Base-by-base conservation (phyloP, 2,888 invertebrate genomes). In the Mesorhabditis spiculigera region DNA sequence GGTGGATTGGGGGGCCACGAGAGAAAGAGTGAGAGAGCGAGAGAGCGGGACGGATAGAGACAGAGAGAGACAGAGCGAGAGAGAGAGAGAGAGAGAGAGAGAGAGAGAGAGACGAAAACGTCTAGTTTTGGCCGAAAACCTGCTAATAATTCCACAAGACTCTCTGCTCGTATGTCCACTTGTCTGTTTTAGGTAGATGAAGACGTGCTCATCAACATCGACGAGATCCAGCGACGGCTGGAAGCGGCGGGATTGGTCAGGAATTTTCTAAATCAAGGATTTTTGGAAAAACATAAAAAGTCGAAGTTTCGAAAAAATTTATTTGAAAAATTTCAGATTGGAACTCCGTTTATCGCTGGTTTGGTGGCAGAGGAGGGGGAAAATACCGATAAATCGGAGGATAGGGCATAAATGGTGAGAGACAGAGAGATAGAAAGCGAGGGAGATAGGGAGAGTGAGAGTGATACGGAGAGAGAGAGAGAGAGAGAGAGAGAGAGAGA, bases 311-410 rank as follows among this genome's bases (percentile, higher is more conserved):
- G 8, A 28, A 28, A 28, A 28, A 50, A 13, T 50, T n/a, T 50
- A 50, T 50, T 50, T 50, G 58, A 50, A 50, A n/a, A n/a, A 50
- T 50, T 50, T n/a, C n/a, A 50, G 58, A 2, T 50, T 3, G 58
- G 58, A 10, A 13, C 58, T 13, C 58, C 58, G n/a, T 50, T 50
- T n/a, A 50, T 50, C 58, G 58, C 58, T 50, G 58, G 58, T n/a
- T 50, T 50, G 58, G 58, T 50, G 58, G 58, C 58, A 50, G 8
- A 13, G 10, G 58, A 50, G 58, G 58, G n/a, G 58, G n/a, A 13
- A 10, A n/a, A 50, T n/a, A n/a, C 8, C 8, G n/a, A 50, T 50
- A 10, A 50, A 13, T 50, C 58, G 58, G n/a, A 50, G 10, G 58
- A 50, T 1, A 50, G 58, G 58, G n/a, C 58, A 50, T n/a, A 50